Percentiles rank a stretch among this genome's conserved stretches.
Conservation (phyloP, 2,888 invertebrate species). For the Synanthedon myopaeformis region DNA sequence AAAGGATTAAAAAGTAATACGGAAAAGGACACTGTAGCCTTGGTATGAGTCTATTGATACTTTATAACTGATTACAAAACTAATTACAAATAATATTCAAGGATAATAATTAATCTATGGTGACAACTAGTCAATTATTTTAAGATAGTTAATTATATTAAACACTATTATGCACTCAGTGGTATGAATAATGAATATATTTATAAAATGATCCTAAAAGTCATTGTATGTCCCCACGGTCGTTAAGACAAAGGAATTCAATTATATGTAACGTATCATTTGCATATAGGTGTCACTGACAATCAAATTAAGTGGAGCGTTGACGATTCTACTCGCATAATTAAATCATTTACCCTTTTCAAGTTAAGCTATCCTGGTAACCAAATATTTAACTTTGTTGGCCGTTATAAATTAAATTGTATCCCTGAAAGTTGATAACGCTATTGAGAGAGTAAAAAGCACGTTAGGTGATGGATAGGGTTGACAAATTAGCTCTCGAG, state of each 20-base stretch:
- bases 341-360: constrained; percentile 52
- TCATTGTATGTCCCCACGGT: constrained; percentile 31
- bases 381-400: not conserved
- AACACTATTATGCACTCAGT: too few species aligned
- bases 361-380: constrained; percentile 18
- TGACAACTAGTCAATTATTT: too few species aligned
- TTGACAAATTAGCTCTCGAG: too few species aligned
- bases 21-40: too few species aligned
- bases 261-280: constrained; percentile 59
- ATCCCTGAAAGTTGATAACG: not conserved
- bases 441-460: too few species aligned
- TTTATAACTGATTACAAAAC: too few species aligned
- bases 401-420: not conserved
- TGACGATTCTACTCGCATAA: constrained; percentile 52
- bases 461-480: too few species aligned
- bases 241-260: constrained; percentile 59
- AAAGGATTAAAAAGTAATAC: too few species aligned
- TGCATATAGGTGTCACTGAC: constrained; percentile 61
- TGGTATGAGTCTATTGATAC: too few species aligned
- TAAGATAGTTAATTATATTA: too few species aligned
- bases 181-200: constrained; percentile 1
- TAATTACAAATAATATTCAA: too few species aligned
- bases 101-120: too few species aligned
- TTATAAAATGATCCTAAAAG: constrained; percentile 28
- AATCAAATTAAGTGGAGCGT: constrained; percentile 59